Evolutionary conservation across 2,888 invertebrate genomes (phyloP).

Genomic region (Sisyra nigra): DNA sequence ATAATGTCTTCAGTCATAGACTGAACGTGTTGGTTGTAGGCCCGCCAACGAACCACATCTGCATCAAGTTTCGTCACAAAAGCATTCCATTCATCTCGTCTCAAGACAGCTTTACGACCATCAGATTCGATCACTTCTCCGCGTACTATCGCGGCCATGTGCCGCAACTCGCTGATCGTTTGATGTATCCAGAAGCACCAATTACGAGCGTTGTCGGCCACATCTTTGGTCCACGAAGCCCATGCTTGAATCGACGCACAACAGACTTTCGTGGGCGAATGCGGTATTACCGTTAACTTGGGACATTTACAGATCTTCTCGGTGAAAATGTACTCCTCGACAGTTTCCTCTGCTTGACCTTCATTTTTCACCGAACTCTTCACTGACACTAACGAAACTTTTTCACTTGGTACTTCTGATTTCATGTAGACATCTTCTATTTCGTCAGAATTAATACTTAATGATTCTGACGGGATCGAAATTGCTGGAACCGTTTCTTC

Average conservation of each 20-base stretch:
- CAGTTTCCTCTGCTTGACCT: too few relatives aligned
- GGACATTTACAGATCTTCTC: too few relatives aligned
- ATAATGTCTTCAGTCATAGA: slow-evolving; percentile 21
- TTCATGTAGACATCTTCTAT: too few relatives aligned
- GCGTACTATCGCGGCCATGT: slow-evolving; percentile 19
- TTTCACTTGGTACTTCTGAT: too few relatives aligned
- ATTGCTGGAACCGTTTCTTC: too few relatives aligned
- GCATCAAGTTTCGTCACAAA: slow-evolving; percentile 20
- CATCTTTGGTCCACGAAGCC: slow-evolving; percentile 23
- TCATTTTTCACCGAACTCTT: too few relatives aligned
- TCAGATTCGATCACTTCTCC: not conserved
- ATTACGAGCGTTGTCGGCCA: slow-evolving; percentile 22
- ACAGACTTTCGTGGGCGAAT: slow-evolving; percentile 21
- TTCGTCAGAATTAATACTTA: too few relatives aligned
- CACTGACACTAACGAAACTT: too few relatives aligned
- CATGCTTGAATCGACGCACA: slow-evolving; percentile 23
- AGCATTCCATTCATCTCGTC: slow-evolving; percentile 17
- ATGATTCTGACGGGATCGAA: too few relatives aligned
- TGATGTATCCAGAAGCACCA: slow-evolving; percentile 24
- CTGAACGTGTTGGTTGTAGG: slow-evolving; percentile 22
- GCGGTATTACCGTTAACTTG: slow-evolving; percentile 10
- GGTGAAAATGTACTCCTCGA: too few relatives aligned
- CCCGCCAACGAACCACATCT: slow-evolving; percentile 20
- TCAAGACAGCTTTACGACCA: slow-evolving; percentile 11
- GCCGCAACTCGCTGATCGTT: slow-evolving; percentile 19